These are phyloP conservation scores for Pseudochromis fuscus DNA, from an alignment of 2,797 vertebrate genomes.

Conservation along the genomic window DNA sequence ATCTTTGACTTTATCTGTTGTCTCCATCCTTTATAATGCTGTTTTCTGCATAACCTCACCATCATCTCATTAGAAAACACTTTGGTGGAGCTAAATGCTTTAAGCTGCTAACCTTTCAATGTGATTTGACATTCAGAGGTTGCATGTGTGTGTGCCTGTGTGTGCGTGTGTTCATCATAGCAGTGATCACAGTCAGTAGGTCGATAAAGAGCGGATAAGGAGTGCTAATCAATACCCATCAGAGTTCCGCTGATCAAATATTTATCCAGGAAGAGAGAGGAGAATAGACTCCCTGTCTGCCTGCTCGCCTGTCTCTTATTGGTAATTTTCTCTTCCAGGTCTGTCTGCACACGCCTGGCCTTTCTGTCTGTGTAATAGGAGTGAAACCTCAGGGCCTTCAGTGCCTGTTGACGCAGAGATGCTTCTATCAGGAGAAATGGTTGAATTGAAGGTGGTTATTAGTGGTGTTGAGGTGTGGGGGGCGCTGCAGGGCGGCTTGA, in stretches of 20 bases:
- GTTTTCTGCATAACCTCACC: constrained; percentile 22
- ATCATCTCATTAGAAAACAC: constrained; percentile 54
- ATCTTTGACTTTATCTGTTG: constrained; percentile 34
- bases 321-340: constrained; percentile 21
- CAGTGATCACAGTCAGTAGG: constrained; percentile 79
- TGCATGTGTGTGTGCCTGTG: constrained; percentile 18
- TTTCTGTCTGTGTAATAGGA: constrained; percentile 36
- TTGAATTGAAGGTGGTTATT: background rate
- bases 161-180: constrained; percentile 50
- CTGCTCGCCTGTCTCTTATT: constrained; percentile 18
- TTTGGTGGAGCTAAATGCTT: constrained; percentile 47
- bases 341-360: constrained; percentile 21
- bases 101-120: constrained; percentile 60
- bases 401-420: constrained; percentile 26
- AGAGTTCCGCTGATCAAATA: constrained; percentile 84
- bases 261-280: constrained; percentile 70
- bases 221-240: constrained; percentile 88
- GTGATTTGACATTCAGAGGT: constrained; percentile 58
- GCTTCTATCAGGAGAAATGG: background rate
- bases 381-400: constrained; percentile 14
- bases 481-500: background rate
- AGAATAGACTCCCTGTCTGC: constrained; percentile 60
- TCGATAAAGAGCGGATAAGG: constrained; percentile 87
- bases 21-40: constrained; percentile 18
- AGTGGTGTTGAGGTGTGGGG: background rate